Conservation (phyloP, 1,140 invertebrate species). For the Scaptomyza pallida region DNA sequence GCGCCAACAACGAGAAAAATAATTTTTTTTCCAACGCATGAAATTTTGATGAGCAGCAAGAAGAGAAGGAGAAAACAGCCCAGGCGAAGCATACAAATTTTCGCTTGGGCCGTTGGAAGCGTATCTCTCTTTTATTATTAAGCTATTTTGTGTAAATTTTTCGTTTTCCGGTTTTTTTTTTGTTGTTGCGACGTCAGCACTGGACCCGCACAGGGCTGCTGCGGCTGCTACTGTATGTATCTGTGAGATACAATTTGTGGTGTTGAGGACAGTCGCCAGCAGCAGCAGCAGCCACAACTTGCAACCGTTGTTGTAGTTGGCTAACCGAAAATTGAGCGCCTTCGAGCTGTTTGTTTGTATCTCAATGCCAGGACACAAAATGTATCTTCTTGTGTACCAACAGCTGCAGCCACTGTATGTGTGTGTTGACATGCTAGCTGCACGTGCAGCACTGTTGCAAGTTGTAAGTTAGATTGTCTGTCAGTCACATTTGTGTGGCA, state of each 20-base stretch:
- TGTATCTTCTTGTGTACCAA: not conserved
- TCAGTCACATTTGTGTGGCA: conserved; percentile 49
- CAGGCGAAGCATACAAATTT: conserved; percentile 6
- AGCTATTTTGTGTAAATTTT: conserved; percentile 50
- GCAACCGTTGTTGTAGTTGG: too few relatives aligned
- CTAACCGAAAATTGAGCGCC: conserved; percentile 51
- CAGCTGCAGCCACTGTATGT: conserved; percentile 30
- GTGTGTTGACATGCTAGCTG: conserved; percentile 42
- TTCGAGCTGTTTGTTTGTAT: conserved; percentile 55
- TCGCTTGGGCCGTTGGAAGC: conserved; percentile 8
- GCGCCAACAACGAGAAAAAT: conserved; percentile 7
- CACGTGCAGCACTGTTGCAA: conserved; percentile 32
- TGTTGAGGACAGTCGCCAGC: conserved; percentile 24
- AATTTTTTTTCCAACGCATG: conserved; percentile 55
- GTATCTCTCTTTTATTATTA: conserved; percentile 62
- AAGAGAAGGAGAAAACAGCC: too few relatives aligned
- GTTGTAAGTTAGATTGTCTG: not conserved
- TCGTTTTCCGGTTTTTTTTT: conserved; percentile 11
- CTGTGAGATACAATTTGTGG: conserved; percentile 32
- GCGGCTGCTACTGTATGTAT: conserved; percentile 20
- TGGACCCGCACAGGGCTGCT: not conserved
- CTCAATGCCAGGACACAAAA: conserved; percentile 48
- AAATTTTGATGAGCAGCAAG: conserved; percentile 65
- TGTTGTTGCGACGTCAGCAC: conserved; percentile 7
- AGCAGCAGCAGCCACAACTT: conserved; percentile 29